Conservation (phyloP, 2,888 invertebrate species). For the Leucoptera coffeella region DNA sequence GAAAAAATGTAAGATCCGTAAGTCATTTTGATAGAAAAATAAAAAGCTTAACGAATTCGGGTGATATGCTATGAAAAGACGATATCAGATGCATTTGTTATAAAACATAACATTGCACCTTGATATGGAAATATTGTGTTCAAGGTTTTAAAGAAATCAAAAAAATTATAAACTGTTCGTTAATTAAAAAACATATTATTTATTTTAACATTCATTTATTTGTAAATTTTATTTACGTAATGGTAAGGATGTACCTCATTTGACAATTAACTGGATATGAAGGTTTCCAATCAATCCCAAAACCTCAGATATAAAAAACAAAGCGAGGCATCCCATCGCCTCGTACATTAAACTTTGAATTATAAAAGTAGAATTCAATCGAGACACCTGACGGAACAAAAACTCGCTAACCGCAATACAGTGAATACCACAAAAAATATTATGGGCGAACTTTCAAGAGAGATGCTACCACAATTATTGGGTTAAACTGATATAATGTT, state of each 20-base stretch:
- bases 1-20: constrained; percentile 29
- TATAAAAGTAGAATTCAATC: constrained; percentile 13
- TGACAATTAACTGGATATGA: too few relatives aligned
- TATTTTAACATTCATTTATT: too few relatives aligned
- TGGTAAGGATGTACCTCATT: too few relatives aligned
- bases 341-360: too few relatives aligned
- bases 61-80: constrained; percentile 4
- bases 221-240: too few relatives aligned
- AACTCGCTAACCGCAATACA: constrained; percentile 12
- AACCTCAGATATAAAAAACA: too few relatives aligned
- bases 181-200: too few relatives aligned
- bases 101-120: neutral
- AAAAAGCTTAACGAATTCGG: constrained; percentile 30
- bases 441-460: constrained; percentile 9
- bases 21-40: constrained; percentile 48
- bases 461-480: constrained; percentile 16
- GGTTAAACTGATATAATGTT: too few relatives aligned
- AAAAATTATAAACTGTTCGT: too few relatives aligned
- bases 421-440: constrained; percentile 8
- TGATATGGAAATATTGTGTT: constrained; percentile 4
- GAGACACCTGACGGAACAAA: constrained; percentile 17
- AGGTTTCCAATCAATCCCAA: too few relatives aligned
- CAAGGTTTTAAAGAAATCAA: constrained; percentile 2
- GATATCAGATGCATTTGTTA: too few relatives aligned
- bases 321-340: too few relatives aligned